Evolutionary conservation across 1,140 invertebrate genomes (phyloP), one percentile per base, ranked within the genome.

Genomic region (Brachionus angularis): DNA sequence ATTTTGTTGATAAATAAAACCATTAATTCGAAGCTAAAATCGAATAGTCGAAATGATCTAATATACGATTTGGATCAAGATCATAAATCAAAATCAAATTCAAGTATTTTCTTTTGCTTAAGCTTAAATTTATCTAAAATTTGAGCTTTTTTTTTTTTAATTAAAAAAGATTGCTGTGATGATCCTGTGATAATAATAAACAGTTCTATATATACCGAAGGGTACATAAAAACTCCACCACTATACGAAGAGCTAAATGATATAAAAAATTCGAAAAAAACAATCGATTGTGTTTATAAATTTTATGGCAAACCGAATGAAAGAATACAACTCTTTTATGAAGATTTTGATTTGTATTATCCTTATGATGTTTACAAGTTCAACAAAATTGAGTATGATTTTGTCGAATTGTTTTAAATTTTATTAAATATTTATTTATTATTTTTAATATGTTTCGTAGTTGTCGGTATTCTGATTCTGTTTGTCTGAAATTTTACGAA

Each of bases 301-400:
- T 67, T 67, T 36, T 47, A 47, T 34, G 62, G 62, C 42, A 27
- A 50, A 16, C 62, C 62, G 8, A 42, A 33, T 25, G 62, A 67
- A 14, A 27, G 62, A 3, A 29, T 67, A 34, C 62, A 67, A 50
- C 21, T 67, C 8, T 67, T 47, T 23, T 67, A 47, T 16, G 62
- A 67, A 29, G 23, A n/a, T 21, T 50, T 67, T 31, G 62, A 67
- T 25, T 23, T 67, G 14, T 67, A 67, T 36, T 47, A 67, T 47
- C 62, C 62, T 29, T 67, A 47, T 50, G 62, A 67, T 50, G 42
- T 67, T 34, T 47, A 67, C 36, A 50, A 67, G 36, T 67, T 67
- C 47, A 67, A 50, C n/a, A 67, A 67, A 67, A 67, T 67, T 29
- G 62, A 67, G 62, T 67, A 67, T 47, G 44, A 12, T 29, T 25